These are phyloP conservation scores for Himalopsyche phryganea DNA, from an alignment of 1,140 invertebrate genomes.

Conservation along the genomic window DNA sequence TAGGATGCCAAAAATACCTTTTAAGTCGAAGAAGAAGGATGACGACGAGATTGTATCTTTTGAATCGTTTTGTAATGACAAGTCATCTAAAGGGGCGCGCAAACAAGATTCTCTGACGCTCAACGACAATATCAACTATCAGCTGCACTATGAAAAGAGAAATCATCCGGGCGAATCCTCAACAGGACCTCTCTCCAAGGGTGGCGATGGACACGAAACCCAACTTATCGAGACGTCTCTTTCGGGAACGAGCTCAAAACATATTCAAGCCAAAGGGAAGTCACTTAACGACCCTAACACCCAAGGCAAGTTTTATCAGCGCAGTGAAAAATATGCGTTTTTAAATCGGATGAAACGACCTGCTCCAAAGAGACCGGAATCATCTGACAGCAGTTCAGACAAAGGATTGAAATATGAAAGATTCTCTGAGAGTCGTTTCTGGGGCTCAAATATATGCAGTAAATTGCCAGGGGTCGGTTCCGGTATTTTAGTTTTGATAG, in stretches of 20 bases:
- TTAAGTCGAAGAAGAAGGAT: constrained; percentile 46
- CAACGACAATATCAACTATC: constrained; percentile 53
- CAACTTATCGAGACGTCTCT: constrained; percentile 47
- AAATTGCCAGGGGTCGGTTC: constrained; percentile 39
- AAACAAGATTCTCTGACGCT: constrained; percentile 50
- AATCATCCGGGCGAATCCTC: constrained; percentile 42
- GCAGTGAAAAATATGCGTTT: constrained; percentile 31
- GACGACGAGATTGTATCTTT: constrained; percentile 55
- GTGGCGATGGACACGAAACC: constrained; percentile 36
- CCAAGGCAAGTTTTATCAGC: constrained; percentile 34
- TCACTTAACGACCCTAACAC: constrained; percentile 39
- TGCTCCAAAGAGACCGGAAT: constrained; percentile 25
- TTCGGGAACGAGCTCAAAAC: constrained; percentile 38
- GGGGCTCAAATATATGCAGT: constrained; percentile 38
- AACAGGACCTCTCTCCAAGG: constrained; percentile 42
- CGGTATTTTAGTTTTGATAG: constrained; percentile 39
- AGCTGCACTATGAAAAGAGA: constrained; percentile 47
- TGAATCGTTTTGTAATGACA: constrained; percentile 56
- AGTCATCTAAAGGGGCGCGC: constrained; percentile 39
- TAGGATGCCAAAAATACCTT: constrained; percentile 51
- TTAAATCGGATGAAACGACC: constrained; percentile 32
- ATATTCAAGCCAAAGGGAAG: constrained; percentile 3
- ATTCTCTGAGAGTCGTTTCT: constrained; percentile 41
- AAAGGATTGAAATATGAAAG: constrained; percentile 43
- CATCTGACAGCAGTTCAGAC: constrained; percentile 21